Base-by-base conservation (phyloP, 2,888 invertebrate genomes). In the Dasysyrphus albostriatus region DNA sequence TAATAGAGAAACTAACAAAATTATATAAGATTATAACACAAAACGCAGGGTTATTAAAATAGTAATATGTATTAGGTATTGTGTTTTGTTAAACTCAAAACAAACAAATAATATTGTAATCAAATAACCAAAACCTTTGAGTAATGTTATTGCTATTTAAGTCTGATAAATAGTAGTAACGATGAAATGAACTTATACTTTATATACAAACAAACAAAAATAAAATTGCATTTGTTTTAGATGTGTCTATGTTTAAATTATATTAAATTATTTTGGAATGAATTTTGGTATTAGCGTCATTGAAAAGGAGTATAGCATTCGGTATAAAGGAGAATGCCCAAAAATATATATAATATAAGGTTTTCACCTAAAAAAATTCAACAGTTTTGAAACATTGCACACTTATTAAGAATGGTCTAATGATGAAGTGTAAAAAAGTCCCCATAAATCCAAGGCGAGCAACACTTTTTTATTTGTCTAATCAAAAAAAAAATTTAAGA, bases 151-250 rank as follows among this genome's bases (percentile, higher is more conserved):
- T 77, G 49, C 82, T 81, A 74, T 81, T 81, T 87, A 82, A 82
- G 85, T 82, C 85, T 87, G 82, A 82, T 63, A 63, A 75, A 78
- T 74, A 39, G 77, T 82, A 74, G 76, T 85, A 85, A 82, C 82
- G 8, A 63, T 75, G 37, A 77, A 82, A 75, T 75, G 59, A 82
- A 78, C 70, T 87, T 77, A 81, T 79, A 72, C 78, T 84, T 80
- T 84, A 73, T 80, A 79, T 74, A 83, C 39, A 59, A n/a, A 83
- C 39, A 59, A n/a, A 49, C 59, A 81, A 67, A 74, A 78, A 79
- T 65, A 70, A 82, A 82, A 77, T 83, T 83, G 82, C 82, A 83
- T 83, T 87, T 79, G 69, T 47, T 78, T 78, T 83, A 74, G 58
- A 83, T 77, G 54, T 78, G 82, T 74, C 24, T 29, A 59, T 85